phyloP scores from a whole-genome alignment of 2,888 invertebrate species.

The Cryptops parisi region DNA sequence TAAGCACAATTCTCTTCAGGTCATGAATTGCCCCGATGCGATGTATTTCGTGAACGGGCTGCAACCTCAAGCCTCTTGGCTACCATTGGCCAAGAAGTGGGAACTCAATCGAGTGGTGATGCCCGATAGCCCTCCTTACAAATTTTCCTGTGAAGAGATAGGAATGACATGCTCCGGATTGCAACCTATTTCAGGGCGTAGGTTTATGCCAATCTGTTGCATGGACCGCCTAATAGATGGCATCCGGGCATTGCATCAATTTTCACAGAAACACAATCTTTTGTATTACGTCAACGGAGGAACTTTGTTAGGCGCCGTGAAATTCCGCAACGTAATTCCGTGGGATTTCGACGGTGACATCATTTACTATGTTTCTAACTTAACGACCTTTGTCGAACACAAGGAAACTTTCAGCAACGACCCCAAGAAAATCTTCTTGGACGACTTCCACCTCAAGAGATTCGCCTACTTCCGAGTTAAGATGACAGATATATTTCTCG shows the following conservation, averaged over 20 bases:
- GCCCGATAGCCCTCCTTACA: not conserved
- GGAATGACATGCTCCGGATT: not conserved
- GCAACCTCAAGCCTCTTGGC: not conserved
- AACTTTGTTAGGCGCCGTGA: constrained; percentile 28
- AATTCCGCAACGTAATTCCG: constrained; percentile 26
- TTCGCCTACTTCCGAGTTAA: constrained; percentile 14
- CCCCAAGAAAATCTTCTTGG: not conserved
- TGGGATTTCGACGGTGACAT: constrained; percentile 30
- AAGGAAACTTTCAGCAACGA: not conserved
- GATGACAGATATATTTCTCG: constrained; percentile 22
- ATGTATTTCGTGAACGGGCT: constrained; percentile 23
- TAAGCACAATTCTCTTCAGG: constrained; percentile 18
- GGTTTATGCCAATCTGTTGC: constrained; percentile 24
- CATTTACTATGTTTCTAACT: constrained; percentile 22
- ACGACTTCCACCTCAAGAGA: not conserved
- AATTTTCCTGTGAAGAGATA: not conserved
- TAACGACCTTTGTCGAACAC: constrained; percentile 20
- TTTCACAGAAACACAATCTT: constrained; percentile 21
- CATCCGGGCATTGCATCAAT: constrained; percentile 21
- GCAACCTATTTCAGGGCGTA: not conserved
- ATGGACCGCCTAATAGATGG: constrained; percentile 22
- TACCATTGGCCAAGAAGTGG: not conserved
- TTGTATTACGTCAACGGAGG: constrained; percentile 27
- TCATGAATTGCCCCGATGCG: constrained; percentile 26
- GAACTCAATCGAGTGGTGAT: not conserved